Evolutionary conservation across 53 echinoderm and acorn worm species (phyloP).

Genomic region (Echinarachnius parma): DNA sequence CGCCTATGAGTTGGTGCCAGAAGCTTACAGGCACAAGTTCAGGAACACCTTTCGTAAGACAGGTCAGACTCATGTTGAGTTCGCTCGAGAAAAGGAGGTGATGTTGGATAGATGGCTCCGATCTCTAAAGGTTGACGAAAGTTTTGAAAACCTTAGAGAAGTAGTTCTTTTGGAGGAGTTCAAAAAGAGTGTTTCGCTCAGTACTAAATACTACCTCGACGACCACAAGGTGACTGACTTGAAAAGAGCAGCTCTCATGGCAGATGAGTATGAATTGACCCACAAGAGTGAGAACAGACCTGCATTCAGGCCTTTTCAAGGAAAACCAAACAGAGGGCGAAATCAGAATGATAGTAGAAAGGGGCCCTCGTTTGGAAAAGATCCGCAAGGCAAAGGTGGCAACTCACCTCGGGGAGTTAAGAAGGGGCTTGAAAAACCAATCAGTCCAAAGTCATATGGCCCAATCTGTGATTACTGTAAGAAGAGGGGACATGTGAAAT

Average conservation of each 20-base stretch:
- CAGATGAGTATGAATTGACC: neutral
- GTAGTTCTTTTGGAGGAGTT: neutral
- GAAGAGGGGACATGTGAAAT: neutral
- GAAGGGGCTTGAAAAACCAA: no score
- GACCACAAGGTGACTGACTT: neutral
- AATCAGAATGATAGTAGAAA: neutral
- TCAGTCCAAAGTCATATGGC: no score
- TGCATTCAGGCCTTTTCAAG: neutral
- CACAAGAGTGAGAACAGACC: neutral
- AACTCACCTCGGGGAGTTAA: neutral
- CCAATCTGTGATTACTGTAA: no score
- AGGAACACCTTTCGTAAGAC: neutral
- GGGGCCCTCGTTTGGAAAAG: neutral
- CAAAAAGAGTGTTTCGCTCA: neutral
- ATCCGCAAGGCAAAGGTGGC: neutral
- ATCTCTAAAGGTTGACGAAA: no score
- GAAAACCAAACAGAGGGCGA: neutral
- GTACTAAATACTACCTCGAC: neutral
- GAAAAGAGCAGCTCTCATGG: neutral
- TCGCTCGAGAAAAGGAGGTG: neutral
- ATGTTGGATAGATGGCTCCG: no score
- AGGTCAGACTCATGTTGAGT: neutral
- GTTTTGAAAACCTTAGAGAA: no score
- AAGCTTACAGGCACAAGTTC: no score
- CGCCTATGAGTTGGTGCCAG: no score